Evolutionary conservation across 2,888 invertebrate genomes (phyloP), one percentile per base, ranked within the genome.

Genomic region (Agrotis puta): DNA sequence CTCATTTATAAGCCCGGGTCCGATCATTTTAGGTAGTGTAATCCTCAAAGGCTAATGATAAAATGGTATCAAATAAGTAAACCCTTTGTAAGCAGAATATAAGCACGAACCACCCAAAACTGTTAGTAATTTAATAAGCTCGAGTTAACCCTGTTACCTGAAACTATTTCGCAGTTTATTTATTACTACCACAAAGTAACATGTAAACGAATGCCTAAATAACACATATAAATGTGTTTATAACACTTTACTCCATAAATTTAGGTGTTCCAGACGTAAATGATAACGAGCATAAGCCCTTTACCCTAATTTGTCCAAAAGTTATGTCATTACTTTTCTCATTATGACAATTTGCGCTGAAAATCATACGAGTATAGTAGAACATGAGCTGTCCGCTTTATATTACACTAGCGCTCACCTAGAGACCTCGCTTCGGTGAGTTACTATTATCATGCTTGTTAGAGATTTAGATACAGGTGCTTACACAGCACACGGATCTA

Each of bases 321-420:
- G 50, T 66, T 18, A 18, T n/a, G 9, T n/a, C n/a, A 70, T 51
- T 45, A 33, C 0, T 22, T 45, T 2, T 33, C 13, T 27, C 18
- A n/a, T 45, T 9, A 33, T 45, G n/a, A 33, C 4, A 9, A 54
- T 68, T 54, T 45, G 14, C 18, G 45, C 14, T 20, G 20, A 20
- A 39, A 16, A 33, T 51, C 16, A 43, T 33, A n/a, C n/a, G n/a
- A n/a, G n/a, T n/a, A 16, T 24, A 20, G 4, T 45, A 13, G 18
- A 27, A 39, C 24, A 53, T 47, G 63, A 39, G 11, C 18, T 59
- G 22, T 70, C 33, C 14, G 24, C 71, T 47, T 39, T 70, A n/a
- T 53, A 13, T 70, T 14, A 47, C 58, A 22, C 22, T n/a, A 24
- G 18, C 20, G 53, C 11, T 53, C 61, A 53, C 71, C 20, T 6